A percentile compares a stretch with the other conserved stretches of the same genome.
phyloP scores from a whole-genome alignment of 2,113 vertebrate genomes.

The Lontra canadensis region DNA sequence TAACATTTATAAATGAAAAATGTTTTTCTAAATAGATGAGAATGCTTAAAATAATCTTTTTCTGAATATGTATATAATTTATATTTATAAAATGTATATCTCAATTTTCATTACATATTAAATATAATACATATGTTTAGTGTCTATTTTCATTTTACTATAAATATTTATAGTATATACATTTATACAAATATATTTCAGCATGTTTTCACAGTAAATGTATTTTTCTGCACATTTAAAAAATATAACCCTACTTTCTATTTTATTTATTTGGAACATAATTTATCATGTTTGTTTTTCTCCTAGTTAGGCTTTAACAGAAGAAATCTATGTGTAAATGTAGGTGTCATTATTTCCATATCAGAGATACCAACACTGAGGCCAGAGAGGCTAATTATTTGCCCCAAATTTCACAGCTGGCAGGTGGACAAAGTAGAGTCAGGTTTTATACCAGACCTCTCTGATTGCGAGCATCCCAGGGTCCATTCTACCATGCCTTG shows the following conservation, averaged over 20 bases:
- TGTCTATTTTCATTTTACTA: constrained; percentile 31
- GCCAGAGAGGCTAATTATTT: background rate
- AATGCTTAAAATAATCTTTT: constrained; percentile 4
- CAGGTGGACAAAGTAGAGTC: background rate
- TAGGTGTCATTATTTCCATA: background rate
- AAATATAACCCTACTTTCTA: background rate
- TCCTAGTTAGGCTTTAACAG: constrained; percentile 25
- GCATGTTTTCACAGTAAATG: background rate
- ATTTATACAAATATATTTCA: background rate
- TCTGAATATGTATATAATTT: background rate
- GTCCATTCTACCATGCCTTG: background rate
- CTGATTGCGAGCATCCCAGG: background rate
- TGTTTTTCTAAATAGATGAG: background rate
- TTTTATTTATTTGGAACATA: constrained; percentile 11
- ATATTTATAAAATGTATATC: background rate
- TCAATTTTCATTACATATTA: background rate
- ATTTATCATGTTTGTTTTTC: background rate
- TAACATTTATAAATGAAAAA: background rate
- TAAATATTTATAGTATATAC: background rate
- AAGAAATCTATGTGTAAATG: background rate
- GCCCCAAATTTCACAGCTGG: background rate
- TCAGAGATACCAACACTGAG: background rate
- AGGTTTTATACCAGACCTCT: background rate
- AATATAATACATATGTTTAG: background rate
- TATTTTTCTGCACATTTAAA: background rate